A percentile compares a stretch with the other conserved stretches of the same genome.
phyloP scores from a whole-genome alignment of 2,113 vertebrate species.

The Baryphthengus martii region DNA sequence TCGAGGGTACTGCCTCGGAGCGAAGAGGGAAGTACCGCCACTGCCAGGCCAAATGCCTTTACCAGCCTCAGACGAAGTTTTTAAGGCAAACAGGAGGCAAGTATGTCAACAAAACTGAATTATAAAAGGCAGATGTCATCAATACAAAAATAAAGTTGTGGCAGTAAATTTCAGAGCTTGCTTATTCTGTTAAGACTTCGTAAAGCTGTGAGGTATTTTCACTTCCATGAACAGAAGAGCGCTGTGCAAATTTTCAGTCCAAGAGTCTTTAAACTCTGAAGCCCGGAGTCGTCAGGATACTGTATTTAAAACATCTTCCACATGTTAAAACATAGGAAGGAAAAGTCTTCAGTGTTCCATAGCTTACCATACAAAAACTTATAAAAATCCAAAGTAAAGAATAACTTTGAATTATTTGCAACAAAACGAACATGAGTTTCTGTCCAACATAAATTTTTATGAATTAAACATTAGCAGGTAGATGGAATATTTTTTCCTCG shows the following conservation, averaged over 20 bases:
- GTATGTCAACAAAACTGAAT: neutral
- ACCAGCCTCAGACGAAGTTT: neutral
- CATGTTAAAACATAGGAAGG: neutral
- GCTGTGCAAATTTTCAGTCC: neutral
- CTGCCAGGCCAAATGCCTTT: neutral
- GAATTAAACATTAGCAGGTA: neutral
- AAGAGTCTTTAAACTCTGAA: neutral
- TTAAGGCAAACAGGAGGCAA: neutral
- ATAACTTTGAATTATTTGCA: neutral
- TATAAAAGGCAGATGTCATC: neutral
- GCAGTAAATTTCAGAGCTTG: neutral
- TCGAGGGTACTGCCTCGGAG: neutral
- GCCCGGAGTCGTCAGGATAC: neutral
- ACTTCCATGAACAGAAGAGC: neutral
- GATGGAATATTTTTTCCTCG: neutral
- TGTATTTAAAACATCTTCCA: neutral
- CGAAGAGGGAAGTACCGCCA: neutral
- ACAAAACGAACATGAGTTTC: neutral
- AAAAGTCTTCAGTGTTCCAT: neutral
- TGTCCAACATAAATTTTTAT: neutral
- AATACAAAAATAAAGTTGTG: conserved; percentile 9
- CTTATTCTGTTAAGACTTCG: neutral
- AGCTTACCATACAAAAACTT: neutral
- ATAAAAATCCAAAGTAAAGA: neutral
- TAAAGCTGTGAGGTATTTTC: conserved; percentile 31